Evolutionary conservation across 2,797 vertebrate species (phyloP).

Genomic region (Spheniscus humboldti): DNA sequence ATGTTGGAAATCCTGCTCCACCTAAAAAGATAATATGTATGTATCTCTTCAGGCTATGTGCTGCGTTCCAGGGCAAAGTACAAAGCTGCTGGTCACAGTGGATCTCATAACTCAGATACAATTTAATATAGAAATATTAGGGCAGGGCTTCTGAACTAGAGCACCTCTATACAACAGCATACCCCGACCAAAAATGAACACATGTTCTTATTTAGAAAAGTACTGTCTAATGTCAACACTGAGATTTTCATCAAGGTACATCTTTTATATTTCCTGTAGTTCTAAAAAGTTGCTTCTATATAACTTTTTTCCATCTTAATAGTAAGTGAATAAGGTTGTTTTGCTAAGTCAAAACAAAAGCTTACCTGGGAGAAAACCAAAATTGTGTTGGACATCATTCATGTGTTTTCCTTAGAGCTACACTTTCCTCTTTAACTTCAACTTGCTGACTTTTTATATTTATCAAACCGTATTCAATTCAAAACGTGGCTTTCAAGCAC

Average conservation of each 20-base stretch:
- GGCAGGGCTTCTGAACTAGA: not conserved
- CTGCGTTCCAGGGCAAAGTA: not conserved
- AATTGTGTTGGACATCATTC: not conserved
- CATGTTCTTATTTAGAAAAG: not conserved
- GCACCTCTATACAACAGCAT: not conserved
- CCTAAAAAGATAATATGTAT: conserved; percentile 42
- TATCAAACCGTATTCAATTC: not conserved
- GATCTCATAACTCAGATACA: not conserved
- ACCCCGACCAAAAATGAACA: not conserved
- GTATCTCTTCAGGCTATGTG: not conserved
- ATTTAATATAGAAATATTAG: not conserved
- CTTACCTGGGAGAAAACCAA: not conserved
- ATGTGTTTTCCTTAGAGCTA: not conserved
- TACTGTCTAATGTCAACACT: not conserved
- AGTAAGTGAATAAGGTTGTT: not conserved
- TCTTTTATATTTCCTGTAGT: not conserved
- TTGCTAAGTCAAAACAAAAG: not conserved
- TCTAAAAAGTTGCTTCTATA: not conserved
- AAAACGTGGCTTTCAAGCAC: not conserved
- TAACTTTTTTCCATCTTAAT: not conserved
- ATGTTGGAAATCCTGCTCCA: conserved; percentile 33
- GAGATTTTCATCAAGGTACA: not conserved
- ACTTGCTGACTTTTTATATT: not conserved
- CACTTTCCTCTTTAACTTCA: not conserved
- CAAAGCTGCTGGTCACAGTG: not conserved